phyloP scores from a whole-genome alignment of 1,140 invertebrate genomes.

The Aethina tumida region DNA sequence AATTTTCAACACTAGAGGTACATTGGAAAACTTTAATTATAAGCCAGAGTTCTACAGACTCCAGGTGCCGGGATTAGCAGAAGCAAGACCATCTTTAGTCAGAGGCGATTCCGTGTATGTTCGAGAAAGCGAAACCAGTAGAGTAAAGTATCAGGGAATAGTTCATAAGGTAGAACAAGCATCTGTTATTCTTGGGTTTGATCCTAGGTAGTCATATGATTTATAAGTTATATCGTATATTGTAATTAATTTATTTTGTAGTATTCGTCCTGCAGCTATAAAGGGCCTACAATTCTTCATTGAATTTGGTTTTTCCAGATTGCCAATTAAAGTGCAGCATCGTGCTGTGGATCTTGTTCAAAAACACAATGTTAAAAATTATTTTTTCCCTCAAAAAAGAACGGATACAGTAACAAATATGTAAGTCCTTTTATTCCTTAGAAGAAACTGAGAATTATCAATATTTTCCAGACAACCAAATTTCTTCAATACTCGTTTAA shows the following conservation, averaged over 20 bases:
- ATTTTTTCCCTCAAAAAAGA: conserved; percentile 50
- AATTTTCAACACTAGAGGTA: conserved; percentile 45
- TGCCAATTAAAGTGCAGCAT: conserved; percentile 45
- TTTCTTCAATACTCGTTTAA: conserved; percentile 54
- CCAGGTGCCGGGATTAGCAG: conserved; percentile 64
- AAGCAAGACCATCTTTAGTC: conserved; percentile 73
- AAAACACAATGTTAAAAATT: conserved; percentile 29
- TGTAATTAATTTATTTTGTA: conserved; percentile 49
- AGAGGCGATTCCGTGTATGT: conserved; percentile 61
- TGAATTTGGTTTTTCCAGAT: conserved; percentile 41
- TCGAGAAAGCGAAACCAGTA: conserved; percentile 35
- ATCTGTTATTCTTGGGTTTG: conserved; percentile 64
- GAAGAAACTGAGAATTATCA: too few relatives aligned
- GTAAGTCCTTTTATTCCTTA: too few relatives aligned
- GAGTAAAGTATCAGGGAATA: conserved; percentile 58
- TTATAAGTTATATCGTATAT: conserved; percentile 53
- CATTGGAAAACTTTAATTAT: conserved; percentile 32
- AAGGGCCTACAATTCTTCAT: conserved; percentile 56
- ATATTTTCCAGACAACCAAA: conserved; percentile 39
- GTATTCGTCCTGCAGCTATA: conserved; percentile 33
- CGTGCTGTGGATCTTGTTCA: conserved; percentile 25
- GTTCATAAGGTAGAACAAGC: conserved; percentile 62
- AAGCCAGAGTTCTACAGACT: conserved; percentile 52
- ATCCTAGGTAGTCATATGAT: conserved; percentile 38
- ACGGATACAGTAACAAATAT: too few relatives aligned